A percentile compares a stretch with the other conserved stretches of the same genome.
phyloP scores from a whole-genome alignment of 2,888 invertebrate species.

The Lasioglossum lativentre region DNA sequence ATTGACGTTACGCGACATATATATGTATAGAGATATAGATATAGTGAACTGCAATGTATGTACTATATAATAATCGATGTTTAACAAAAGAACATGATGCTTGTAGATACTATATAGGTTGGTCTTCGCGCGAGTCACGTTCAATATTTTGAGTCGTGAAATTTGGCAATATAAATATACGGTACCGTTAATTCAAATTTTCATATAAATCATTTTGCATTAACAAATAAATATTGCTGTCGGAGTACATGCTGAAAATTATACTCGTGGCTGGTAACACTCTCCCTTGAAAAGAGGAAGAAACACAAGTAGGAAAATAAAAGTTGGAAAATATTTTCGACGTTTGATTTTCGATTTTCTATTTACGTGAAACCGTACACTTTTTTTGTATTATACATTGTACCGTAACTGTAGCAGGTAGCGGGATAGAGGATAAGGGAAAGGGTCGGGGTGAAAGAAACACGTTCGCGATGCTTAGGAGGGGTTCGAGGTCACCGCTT shows the following conservation, averaged over 20 bases:
- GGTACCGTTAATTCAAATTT: neutral
- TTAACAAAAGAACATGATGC: neutral
- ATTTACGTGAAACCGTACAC: neutral
- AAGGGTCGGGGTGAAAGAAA: neutral
- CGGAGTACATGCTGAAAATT: neutral
- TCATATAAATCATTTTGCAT: neutral
- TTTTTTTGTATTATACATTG: neutral
- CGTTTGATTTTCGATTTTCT: neutral
- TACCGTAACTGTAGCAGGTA: neutral
- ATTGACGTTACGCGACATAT: neutral
- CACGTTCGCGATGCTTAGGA: neutral
- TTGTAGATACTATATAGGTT: neutral
- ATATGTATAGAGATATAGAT: neutral
- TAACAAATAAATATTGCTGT: neutral
- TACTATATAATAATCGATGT: neutral
- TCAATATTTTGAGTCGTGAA: conserved; percentile 8
- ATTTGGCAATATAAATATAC: neutral
- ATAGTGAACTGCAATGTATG: neutral
- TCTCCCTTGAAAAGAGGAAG: neutral
- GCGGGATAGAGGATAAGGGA: neutral
- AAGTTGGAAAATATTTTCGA: neutral
- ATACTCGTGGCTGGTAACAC: neutral
- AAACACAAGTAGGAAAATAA: neutral
- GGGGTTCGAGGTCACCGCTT: conserved; percentile 15
- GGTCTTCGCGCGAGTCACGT: neutral